phyloP scores from a whole-genome alignment of 2,797 vertebrate species.

The Lemur catta region DNA sequence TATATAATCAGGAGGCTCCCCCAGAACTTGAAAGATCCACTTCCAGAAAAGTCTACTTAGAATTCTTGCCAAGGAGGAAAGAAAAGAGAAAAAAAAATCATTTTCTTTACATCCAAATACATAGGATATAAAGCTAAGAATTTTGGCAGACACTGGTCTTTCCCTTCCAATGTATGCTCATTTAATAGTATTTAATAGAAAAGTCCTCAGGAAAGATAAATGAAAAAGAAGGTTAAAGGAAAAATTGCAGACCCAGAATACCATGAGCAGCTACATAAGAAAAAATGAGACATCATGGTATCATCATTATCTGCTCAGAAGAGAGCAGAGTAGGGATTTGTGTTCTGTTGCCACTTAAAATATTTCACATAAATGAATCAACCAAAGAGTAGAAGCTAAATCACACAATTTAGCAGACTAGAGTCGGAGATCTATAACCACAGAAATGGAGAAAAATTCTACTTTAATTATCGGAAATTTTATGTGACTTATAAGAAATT shows the following conservation, averaged over 20 bases:
- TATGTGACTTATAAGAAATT: background rate
- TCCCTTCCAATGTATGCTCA: slow-evolving; percentile 3
- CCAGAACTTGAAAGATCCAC: background rate
- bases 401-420: slow-evolving; percentile 14
- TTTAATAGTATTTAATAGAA: slow-evolving; percentile 23
- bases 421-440: slow-evolving; percentile 12
- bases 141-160: background rate
- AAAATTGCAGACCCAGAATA: slow-evolving; percentile 51
- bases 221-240: background rate
- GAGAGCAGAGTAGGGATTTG: background rate
- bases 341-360: slow-evolving; percentile 67
- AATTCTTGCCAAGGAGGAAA: background rate
- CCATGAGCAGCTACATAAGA: background rate
- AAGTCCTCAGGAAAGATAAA: slow-evolving; percentile 26
- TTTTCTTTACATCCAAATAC: background rate
- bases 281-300: background rate
- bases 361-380: slow-evolving; percentile 66
- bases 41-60: background rate
- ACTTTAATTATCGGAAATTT: slow-evolving; percentile 39
- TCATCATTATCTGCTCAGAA: background rate
- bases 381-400: slow-evolving; percentile 68
- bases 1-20: background rate
- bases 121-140: slow-evolving; percentile 70
- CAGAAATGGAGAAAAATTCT: slow-evolving; percentile 59
- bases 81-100: background rate